Conservation (phyloP, 2,888 invertebrate genomes). For the Dendrolimus houi region DNA sequence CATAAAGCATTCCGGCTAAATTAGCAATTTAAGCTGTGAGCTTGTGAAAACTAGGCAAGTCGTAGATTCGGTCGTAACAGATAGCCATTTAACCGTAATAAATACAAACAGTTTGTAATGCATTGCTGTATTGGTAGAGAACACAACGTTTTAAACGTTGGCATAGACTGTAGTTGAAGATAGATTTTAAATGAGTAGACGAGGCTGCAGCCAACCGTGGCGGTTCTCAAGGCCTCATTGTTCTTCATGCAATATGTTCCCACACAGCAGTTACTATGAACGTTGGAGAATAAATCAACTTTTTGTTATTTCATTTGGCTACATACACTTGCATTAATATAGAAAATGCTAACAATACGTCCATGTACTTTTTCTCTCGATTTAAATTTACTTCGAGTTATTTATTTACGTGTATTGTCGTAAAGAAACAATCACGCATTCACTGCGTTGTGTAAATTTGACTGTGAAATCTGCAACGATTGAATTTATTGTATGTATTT, state of each 20-base stretch:
- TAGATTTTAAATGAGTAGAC: conserved; percentile 26
- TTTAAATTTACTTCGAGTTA: neutral
- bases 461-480: neutral
- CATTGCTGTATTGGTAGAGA: conserved; percentile 13
- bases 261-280: conserved; percentile 59
- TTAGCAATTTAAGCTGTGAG: neutral
- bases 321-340: neutral
- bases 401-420: neutral
- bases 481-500: too few species aligned
- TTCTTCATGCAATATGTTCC: conserved; percentile 58
- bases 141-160: conserved; percentile 19
- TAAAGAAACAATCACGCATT: neutral
- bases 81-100: neutral
- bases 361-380: neutral
- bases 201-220: conserved; percentile 38
- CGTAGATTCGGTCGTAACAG: neutral
- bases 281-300: conserved; percentile 46
- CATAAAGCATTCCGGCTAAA: neutral
- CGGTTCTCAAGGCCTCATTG: conserved; percentile 58
- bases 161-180: conserved; percentile 23
- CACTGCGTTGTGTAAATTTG: too few species aligned
- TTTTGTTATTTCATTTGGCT: conserved; percentile 32
- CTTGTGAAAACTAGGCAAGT: neutral
- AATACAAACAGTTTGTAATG: neutral
- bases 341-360: neutral